Base-by-base conservation (phyloP, 2,888 invertebrate species). In the Callinectes sapidus region DNA sequence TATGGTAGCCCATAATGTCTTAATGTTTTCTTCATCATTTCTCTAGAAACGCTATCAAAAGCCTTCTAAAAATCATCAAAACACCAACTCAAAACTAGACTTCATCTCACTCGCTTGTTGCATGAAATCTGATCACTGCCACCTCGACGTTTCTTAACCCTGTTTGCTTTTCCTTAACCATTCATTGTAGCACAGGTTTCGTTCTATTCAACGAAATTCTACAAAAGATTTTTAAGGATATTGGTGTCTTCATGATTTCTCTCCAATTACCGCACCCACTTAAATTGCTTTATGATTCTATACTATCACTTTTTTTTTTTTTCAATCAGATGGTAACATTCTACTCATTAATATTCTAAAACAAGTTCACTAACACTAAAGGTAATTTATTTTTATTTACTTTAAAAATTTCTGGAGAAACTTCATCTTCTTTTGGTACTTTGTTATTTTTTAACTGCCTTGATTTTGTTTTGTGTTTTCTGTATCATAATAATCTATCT, bases 391-490 rank as follows among this genome's bases (percentile, higher is more conserved):
- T 18, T 39, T 39, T 28, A 39, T 42, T n/a, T 48, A 87, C 42
- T 87, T 87, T 87, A 87, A 87, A 39, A 42, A 87, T 87, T 48
- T 87, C 87, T 87, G 42, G 23, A 87, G 42, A 87, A 87, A 87
- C n/a, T 23, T 39, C 87, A 87, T 87, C 42, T 18, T 87, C 39
- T 42, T 42, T 42, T 42, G 87, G 39, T 87, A 39, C 48, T 87
- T 87, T 39, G 87, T 87, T 8, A 87, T 42, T 39, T 28, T 87
- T 87, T 87, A 87, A 42, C 48, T 87, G 87, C 8, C 18, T 87
- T 87, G 39, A 42, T 39, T 2, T 39, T 39, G 39, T 39, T 87
- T 39, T 87, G 87, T n/a, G 18, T 87, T 87, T 23, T 87, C 23
- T 28, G 28, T 28, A 28, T 81, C 81, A n/a, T 81, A 81, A 28